Conservation (phyloP, 2,113 vertebrate species). For the Pterocles orientalis region DNA sequence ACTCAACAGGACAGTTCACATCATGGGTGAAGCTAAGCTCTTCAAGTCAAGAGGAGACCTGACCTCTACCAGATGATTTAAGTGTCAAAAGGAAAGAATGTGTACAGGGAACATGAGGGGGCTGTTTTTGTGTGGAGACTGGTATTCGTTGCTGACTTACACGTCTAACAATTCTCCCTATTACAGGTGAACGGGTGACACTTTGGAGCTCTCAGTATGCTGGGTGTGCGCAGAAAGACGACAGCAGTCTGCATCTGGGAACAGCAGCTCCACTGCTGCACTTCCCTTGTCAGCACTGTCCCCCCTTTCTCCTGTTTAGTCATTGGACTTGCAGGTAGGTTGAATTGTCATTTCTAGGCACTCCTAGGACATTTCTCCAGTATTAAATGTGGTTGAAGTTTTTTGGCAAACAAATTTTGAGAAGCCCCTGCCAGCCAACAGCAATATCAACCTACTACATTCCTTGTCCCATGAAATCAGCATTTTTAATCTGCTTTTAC, state of each 20-base stretch:
- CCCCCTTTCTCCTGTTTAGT: neutral
- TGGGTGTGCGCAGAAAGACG: neutral
- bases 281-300: neutral
- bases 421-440: neutral
- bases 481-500: neutral
- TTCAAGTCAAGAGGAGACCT: neutral
- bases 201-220: neutral
- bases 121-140: neutral
- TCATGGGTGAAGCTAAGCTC: neutral
- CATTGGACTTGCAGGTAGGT: neutral
- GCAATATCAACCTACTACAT: neutral
- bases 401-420: neutral
- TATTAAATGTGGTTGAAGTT: neutral
- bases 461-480: neutral
- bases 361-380: neutral
- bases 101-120: neutral
- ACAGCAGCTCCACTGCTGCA: neutral
- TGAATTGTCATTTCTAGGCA: neutral
- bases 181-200: neutral
- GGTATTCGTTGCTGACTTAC: neutral
- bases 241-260: fast-evolving
- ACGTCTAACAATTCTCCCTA: neutral
- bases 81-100: neutral
- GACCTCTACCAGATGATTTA: neutral
- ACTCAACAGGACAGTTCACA: neutral